phyloP scores from a whole-genome alignment of 2,113 vertebrate species.

The Cyanoderma ruficeps region DNA sequence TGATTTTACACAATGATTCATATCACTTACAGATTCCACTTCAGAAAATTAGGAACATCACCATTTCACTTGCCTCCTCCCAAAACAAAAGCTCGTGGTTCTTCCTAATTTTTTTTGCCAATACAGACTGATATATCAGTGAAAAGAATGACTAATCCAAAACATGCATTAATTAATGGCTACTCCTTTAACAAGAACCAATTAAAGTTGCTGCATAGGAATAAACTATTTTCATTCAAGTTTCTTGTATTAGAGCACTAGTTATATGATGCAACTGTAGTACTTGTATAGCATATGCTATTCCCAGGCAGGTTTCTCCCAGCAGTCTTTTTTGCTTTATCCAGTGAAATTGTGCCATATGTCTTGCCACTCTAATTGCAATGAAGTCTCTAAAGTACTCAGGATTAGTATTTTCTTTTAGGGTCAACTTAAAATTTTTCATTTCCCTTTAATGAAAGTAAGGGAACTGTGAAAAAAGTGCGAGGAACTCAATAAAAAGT shows the following conservation, averaged over 20 bases:
- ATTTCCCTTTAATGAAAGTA: background rate
- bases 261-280: background rate
- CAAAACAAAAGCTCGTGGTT: background rate
- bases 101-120: background rate
- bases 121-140: background rate
- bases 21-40: background rate
- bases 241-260: background rate
- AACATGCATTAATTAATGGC: background rate
- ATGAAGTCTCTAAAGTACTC: background rate
- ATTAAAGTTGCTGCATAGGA: background rate
- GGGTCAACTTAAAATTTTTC: background rate
- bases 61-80: background rate
- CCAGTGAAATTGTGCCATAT: background rate
- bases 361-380: background rate
- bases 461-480: background rate
- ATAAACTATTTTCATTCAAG: background rate
- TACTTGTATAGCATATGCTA: rapidly evolving
- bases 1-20: slow-evolving; percentile 17
- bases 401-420: background rate
- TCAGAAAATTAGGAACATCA: background rate
- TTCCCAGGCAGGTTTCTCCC: background rate
- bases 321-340: background rate
- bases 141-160: background rate
- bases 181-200: background rate
- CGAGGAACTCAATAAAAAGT: background rate